A percentile compares a stretch with the other conserved stretches of the same genome.
Evolutionary conservation across 2,797 vertebrate species (phyloP).

Genomic region (Ptychadena robeensis): DNA sequence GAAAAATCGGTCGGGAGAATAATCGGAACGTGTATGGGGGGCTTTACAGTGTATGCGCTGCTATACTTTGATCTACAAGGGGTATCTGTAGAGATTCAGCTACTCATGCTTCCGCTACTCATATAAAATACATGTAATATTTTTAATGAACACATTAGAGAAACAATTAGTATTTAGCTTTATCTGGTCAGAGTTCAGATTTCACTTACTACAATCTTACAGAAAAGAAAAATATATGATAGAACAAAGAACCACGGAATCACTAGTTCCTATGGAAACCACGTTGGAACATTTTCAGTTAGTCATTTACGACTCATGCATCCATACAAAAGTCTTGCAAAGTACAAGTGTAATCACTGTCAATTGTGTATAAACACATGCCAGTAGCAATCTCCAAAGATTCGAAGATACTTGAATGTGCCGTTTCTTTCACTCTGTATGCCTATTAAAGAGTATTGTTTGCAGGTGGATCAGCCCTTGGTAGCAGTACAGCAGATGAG

Average conservation of each 20-base stretch:
- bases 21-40: too few relatives aligned
- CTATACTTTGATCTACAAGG: not conserved
- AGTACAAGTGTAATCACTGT: conserved; percentile 49
- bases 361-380: conserved; percentile 26
- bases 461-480: conserved; percentile 5
- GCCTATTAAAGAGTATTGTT: not conserved
- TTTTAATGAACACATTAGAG: not conserved
- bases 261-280: conserved; percentile 52
- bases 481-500: conserved; percentile 6
- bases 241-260: conserved; percentile 3
- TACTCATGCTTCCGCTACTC: not conserved
- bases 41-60: not conserved
- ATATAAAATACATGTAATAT: not conserved
- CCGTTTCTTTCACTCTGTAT: conserved; percentile 11
- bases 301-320: conserved; percentile 29
- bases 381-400: conserved; percentile 9
- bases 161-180: not conserved
- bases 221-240: conserved; percentile 10
- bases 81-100: not conserved
- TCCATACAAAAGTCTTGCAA: conserved; percentile 25
- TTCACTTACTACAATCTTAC: conserved; percentile 16
- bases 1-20: too few relatives aligned
- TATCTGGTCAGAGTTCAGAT: not conserved
- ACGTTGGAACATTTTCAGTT: conserved; percentile 40
- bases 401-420: conserved; percentile 1